phyloP scores from a whole-genome alignment of 2,113 vertebrate species.

The Cheirogaleus medius region DNA sequence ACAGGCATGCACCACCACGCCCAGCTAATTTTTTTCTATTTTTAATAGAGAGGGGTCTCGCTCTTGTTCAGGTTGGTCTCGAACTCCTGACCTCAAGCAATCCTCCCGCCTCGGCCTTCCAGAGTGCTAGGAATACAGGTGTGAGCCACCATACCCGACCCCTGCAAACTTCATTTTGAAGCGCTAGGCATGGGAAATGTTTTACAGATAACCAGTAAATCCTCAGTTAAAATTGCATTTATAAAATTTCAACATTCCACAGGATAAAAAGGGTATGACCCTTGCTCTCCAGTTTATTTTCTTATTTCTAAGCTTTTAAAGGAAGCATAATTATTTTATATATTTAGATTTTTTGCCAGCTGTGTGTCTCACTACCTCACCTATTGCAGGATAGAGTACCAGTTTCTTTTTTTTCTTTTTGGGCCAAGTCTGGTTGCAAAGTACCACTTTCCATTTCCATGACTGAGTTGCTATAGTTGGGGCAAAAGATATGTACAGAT shows the following conservation, averaged over 20 bases:
- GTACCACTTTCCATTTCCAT: background rate
- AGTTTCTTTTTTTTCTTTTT: too few relatives aligned
- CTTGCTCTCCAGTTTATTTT: background rate
- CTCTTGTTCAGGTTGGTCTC: too few relatives aligned
- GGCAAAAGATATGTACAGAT: background rate
- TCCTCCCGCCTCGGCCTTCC: too few relatives aligned
- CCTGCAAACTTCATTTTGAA: background rate
- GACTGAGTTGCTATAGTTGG: background rate
- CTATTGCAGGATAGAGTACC: background rate
- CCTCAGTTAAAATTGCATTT: background rate
- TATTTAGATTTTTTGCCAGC: slow-evolving; percentile 1
- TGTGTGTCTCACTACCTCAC: background rate
- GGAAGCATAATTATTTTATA: background rate
- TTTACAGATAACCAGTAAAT: background rate
- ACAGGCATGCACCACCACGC: too few relatives aligned
- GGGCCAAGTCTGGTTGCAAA: too few relatives aligned
- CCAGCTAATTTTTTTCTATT: too few relatives aligned
- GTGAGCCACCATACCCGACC: too few relatives aligned
- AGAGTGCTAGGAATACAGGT: too few relatives aligned
- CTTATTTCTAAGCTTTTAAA: slow-evolving; percentile 37
- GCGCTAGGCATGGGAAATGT: background rate
- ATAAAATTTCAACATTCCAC: background rate
- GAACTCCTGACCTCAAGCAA: too few relatives aligned
- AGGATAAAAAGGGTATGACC: background rate
- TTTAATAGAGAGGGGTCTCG: too few relatives aligned